Evolutionary conservation across 2,797 vertebrate species (phyloP).

Genomic region (Nasua narica): DNA sequence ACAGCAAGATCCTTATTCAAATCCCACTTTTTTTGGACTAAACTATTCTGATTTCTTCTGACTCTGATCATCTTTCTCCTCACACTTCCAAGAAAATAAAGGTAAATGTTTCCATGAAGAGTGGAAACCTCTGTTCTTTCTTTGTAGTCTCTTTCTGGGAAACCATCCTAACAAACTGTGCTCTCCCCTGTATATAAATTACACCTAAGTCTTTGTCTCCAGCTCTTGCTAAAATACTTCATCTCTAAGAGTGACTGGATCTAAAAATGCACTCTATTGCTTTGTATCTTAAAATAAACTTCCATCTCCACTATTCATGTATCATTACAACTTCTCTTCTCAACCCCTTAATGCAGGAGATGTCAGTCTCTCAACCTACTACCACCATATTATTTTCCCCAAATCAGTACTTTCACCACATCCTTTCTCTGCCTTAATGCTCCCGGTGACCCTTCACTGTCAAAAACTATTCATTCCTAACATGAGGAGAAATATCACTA

Average conservation of each 20-base stretch:
- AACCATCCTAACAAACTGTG: background rate
- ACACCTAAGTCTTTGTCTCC: background rate
- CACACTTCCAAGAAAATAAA: background rate
- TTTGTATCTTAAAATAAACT: background rate
- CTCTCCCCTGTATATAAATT: background rate
- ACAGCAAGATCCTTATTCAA: background rate
- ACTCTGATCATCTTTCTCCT: background rate
- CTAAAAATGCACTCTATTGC: background rate
- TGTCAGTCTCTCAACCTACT: background rate
- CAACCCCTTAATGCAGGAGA: background rate
- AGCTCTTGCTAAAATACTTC: background rate
- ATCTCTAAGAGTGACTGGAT: background rate
- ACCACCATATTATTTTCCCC: background rate
- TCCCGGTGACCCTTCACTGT: background rate
- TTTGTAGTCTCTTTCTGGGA: background rate
- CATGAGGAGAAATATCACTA: background rate
- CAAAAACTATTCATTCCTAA: background rate
- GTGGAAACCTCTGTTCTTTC: background rate
- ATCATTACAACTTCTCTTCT: background rate
- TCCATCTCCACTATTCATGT: background rate
- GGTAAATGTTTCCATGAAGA: background rate
- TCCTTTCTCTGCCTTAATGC: background rate
- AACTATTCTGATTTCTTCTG: background rate
- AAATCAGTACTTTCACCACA: background rate
- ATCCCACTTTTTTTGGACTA: background rate